Conservation (phyloP, 2,797 vertebrate species). For the Lepus townsendii region DNA sequence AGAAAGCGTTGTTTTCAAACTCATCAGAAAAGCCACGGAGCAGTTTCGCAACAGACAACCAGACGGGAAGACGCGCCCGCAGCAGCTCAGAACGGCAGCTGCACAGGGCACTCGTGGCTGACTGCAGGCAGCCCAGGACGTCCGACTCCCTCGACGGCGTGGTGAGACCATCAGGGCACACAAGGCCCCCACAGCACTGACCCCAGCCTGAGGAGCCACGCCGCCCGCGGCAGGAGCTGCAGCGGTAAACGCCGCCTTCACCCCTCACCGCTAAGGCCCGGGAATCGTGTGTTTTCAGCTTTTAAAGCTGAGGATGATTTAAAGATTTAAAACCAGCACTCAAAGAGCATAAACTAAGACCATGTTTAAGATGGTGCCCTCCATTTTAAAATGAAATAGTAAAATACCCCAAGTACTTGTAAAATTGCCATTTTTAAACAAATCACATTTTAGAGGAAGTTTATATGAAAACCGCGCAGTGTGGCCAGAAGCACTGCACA, state of each 20-base stretch:
- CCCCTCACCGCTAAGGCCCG: rapidly evolving
- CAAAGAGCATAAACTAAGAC: conserved; percentile 29
- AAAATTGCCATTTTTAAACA: conserved; percentile 1
- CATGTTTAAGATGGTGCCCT: background rate
- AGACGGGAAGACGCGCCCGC: too few relatives aligned
- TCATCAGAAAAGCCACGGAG: background rate
- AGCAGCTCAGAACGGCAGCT: too few relatives aligned
- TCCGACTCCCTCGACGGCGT: too few relatives aligned
- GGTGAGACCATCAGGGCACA: too few relatives aligned
- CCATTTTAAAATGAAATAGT: background rate
- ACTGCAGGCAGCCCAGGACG: too few relatives aligned
- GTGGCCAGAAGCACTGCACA: conserved; percentile 42
- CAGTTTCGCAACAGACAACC: too few relatives aligned
- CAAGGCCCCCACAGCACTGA: background rate
- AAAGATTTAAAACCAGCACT: background rate
- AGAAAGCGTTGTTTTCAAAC: background rate
- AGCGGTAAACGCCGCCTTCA: background rate
- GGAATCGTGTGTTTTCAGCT: background rate
- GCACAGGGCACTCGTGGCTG: too few relatives aligned
- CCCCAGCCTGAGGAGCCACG: too few relatives aligned
- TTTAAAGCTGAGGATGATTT: background rate
- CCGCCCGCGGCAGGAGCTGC: too few relatives aligned
- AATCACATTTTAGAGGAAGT: background rate
- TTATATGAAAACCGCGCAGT: conserved; percentile 30
- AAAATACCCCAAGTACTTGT: background rate